Evolutionary conservation across 2,797 vertebrate species (phyloP), one percentile per base, ranked within the genome.

Genomic region (Alcedo atthis): DNA sequence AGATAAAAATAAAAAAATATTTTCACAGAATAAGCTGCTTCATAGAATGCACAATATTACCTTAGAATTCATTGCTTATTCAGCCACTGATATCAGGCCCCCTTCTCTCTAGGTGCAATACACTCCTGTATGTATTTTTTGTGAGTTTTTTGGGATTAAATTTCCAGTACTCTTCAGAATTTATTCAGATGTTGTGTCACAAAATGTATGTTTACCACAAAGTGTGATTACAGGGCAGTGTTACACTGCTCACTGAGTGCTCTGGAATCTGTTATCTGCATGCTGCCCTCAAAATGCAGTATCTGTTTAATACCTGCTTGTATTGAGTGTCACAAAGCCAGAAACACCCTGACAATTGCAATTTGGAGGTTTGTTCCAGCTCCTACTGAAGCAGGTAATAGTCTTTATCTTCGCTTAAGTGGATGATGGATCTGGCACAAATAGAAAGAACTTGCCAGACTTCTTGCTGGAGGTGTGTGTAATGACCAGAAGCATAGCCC

Each of bases 231-330:
- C 6, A 64, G 33, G 58, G 21, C 74, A 76, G 22, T 1, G 0
- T 5, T 55, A 33, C 24, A 18, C 7, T 71, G 6, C 46, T 49
- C 24, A 48, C 0, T 59, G 24, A 73, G 26, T 1, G 0, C 28
- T 81, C 3, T 8, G 43, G 57, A 51, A 62, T 75, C 46, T 69
- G 0, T 40, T 68, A 68, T 70, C 45, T 70, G 9, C 2, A 3
- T 86, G 48, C 22, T 69, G 25, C n/a, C 55, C 35, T 73, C 28
- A 58, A 32, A 85, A 53, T 37, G 9, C 3, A 6, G 9, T 35
- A 51, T 78, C 30, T 68, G 22, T 87, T 75, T 91, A 66, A 69
- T 63, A 55, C 35, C 48, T 75, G 37, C 33, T 74, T 68, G 18
- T 77, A 35, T 19, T 54, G 69, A 49, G 40, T 42, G 37, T 16